Percentiles rank a stretch among this genome's conserved stretches.
These are phyloP conservation scores for Enteromius mattozi DNA, from an alignment of 2,797 vertebrate genomes.

Conservation along the genomic window DNA sequence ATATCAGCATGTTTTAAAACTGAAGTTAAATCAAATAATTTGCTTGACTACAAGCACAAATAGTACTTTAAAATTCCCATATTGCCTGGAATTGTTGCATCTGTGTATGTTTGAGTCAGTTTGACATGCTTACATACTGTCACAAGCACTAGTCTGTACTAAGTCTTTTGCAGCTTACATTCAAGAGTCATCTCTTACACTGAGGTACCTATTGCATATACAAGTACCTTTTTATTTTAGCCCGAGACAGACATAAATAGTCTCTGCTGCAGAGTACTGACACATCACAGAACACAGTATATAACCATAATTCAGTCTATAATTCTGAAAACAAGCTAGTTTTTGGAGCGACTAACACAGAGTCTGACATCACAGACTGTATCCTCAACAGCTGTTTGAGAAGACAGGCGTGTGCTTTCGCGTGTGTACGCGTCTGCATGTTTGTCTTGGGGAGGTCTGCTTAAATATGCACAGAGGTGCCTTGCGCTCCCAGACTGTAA, in stretches of 20 bases:
- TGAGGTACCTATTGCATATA: conserved; percentile 42
- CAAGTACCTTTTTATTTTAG: conserved; percentile 47
- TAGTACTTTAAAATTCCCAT: background rate
- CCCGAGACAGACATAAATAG: conserved; percentile 47
- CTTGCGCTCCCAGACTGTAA: conserved; percentile 24
- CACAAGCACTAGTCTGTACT: conserved; percentile 41
- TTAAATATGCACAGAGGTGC: conserved; percentile 48
- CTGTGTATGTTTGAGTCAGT: conserved; percentile 11
- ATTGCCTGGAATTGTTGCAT: conserved; percentile 21
- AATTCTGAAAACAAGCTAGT: conserved; percentile 1
- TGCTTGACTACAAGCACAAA: background rate
- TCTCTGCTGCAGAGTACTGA: conserved; percentile 39
- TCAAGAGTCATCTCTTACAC: conserved; percentile 36
- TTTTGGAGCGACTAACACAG: conserved; percentile 9
- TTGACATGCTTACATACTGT: conserved; percentile 20
- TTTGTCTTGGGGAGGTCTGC: conserved; percentile 41
- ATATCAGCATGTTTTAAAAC: background rate
- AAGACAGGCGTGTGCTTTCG: conserved; percentile 26
- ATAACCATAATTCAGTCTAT: conserved; percentile 29
- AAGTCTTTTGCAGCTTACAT: conserved; percentile 49
- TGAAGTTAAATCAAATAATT: conserved; percentile 8
- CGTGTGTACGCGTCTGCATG: conserved; percentile 13
- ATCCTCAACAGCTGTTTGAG: conserved; percentile 47
- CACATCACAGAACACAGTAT: conserved; percentile 29
- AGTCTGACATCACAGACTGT: conserved; percentile 39